These are phyloP conservation scores for Sabellastarte sp. DNA, from an alignment of 2,888 invertebrate species.

Conservation along the genomic window DNA sequence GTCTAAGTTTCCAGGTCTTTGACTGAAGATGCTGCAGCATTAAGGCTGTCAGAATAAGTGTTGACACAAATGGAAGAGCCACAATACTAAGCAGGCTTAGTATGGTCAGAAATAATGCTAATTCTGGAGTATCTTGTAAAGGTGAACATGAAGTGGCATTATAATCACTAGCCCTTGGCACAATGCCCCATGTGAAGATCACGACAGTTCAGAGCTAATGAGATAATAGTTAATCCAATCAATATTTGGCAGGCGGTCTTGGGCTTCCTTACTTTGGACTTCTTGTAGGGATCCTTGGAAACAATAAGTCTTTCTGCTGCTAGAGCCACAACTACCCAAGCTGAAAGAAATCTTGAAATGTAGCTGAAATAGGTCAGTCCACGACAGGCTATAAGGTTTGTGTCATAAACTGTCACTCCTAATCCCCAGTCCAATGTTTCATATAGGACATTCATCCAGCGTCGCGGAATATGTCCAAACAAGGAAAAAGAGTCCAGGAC, in stretches of 20 bases:
- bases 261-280: background rate
- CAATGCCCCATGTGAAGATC: background rate
- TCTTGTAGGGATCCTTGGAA: background rate
- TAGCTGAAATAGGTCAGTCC: background rate
- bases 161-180: too few species aligned
- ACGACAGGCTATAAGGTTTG: background rate
- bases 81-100: background rate
- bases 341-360: background rate
- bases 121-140: background rate
- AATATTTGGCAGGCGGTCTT: background rate
- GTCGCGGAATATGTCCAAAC: background rate
- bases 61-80: background rate
- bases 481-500: background rate
- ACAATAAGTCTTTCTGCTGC: background rate
- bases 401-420: background rate
- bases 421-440: background rate
- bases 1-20: background rate
- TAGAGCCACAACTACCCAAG: background rate
- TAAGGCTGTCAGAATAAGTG: background rate
- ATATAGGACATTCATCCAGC: background rate
- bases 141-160: too few species aligned
- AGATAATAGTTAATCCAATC: background rate
- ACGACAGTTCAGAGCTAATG: background rate
- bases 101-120: background rate
- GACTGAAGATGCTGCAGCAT: background rate